Evolutionary conservation across 2,113 vertebrate genomes (phyloP).

Genomic region (Oryzias celebensis): DNA sequence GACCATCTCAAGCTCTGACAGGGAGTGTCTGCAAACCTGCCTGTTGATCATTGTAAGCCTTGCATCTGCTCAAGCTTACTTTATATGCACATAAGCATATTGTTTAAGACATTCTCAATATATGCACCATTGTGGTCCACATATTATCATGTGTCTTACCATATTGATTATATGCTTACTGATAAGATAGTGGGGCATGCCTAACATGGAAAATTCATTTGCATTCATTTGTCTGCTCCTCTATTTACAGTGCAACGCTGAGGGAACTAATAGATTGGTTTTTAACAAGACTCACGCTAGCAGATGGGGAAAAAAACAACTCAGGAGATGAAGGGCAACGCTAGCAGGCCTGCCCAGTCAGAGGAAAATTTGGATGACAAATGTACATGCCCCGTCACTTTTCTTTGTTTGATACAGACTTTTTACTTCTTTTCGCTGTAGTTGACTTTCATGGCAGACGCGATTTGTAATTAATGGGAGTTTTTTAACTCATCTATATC

Average conservation of each 20-base stretch:
- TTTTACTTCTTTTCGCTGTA: constrained; percentile 57
- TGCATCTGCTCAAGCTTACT: constrained; percentile 59
- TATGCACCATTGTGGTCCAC: constrained; percentile 52
- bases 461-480: constrained; percentile 78
- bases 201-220: constrained; percentile 61
- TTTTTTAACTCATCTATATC: constrained; percentile 75
- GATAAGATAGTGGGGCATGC: constrained; percentile 61
- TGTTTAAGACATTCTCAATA: constrained; percentile 52
- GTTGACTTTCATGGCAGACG: constrained; percentile 75
- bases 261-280: constrained; percentile 27
- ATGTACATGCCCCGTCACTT: constrained; percentile 55
- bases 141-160: constrained; percentile 59
- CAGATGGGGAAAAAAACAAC: not conserved
- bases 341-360: constrained; percentile 13
- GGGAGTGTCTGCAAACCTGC: constrained; percentile 62
- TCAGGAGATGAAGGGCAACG: constrained; percentile 20
- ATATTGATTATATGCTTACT: constrained; percentile 63
- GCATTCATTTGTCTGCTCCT: constrained; percentile 49
- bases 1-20: constrained; percentile 59
- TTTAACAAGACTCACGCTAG: constrained; percentile 24
- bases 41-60: constrained; percentile 59
- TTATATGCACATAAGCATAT: constrained; percentile 53
- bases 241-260: constrained; percentile 39
- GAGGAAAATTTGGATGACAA: constrained; percentile 38
- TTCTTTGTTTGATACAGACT: constrained; percentile 61